Conservation (phyloP, 2,797 vertebrate genomes). For the Dendrocincla tyrannina region DNA sequence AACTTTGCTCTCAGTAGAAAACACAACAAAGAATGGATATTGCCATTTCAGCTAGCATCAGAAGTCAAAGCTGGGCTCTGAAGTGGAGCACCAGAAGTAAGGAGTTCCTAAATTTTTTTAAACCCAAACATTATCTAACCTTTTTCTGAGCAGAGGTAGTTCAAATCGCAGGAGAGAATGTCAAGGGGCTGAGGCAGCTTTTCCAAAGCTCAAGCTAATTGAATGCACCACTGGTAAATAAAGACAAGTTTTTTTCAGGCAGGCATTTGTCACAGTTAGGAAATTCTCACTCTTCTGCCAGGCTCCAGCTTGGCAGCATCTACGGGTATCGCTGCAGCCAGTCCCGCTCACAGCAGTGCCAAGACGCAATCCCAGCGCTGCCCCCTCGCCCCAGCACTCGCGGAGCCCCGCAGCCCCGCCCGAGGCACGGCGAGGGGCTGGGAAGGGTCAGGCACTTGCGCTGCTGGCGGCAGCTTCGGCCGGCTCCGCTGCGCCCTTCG, state of each 20-base stretch:
- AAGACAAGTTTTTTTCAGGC: conserved; percentile 6
- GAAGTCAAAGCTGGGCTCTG: background rate
- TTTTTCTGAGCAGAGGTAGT: background rate
- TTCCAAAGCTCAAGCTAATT: background rate
- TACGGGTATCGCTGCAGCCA: background rate
- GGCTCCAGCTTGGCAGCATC: conserved; percentile 4
- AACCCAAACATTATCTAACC: background rate
- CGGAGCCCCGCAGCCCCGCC: accelerated
- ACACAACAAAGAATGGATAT: background rate
- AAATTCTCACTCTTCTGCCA: conserved; percentile 23
- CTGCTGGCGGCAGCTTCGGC: accelerated
- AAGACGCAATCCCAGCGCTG: background rate
- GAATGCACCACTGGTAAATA: background rate
- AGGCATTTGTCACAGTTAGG: conserved; percentile 30
- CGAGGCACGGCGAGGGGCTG: accelerated
- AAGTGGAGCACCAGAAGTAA: background rate
- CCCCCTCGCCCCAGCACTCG: accelerated
- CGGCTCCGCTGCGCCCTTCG: accelerated
- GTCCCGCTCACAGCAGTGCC: background rate
- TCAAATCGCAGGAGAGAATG: background rate
- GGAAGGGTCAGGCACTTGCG: accelerated
- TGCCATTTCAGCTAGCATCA: background rate
- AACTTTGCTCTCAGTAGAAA: accelerated
- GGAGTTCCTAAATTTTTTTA: background rate
- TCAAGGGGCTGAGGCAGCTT: background rate